These are phyloP conservation scores for Carettochelys insculpta DNA, from an alignment of 2,113 vertebrate genomes.

Conservation along the genomic window DNA sequence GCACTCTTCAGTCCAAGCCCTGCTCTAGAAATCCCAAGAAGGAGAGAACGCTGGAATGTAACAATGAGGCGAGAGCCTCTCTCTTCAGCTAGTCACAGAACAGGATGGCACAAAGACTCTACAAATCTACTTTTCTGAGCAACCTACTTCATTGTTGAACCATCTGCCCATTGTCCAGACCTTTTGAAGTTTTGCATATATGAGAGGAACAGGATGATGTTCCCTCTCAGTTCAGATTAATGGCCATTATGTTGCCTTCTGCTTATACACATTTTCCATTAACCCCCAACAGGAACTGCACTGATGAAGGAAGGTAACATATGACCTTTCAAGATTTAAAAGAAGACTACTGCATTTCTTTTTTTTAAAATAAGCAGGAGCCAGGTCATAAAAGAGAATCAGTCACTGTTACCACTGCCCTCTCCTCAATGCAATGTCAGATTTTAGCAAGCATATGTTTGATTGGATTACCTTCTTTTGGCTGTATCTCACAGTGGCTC, in stretches of 20 bases:
- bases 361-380: background rate
- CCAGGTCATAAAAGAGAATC: background rate
- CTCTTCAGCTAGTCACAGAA: background rate
- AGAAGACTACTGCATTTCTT: background rate
- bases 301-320: background rate
- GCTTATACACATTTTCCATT: background rate
- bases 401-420: background rate
- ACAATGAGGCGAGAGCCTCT: background rate
- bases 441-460: background rate
- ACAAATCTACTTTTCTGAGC: background rate
- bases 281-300: background rate
- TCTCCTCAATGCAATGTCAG: background rate
- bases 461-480: background rate
- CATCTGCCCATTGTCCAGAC: background rate
- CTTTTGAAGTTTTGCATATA: background rate
- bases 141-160: background rate
- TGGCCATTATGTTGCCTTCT: background rate
- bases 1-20: background rate
- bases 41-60: conserved; percentile 9
- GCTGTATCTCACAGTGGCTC: background rate
- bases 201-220: background rate
- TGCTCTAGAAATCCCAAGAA: background rate
- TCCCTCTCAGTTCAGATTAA: background rate
- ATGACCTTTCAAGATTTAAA: background rate
- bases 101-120: background rate